phyloP scores from a whole-genome alignment of 1,140 invertebrate genomes.

The Cotesia chilonis region DNA sequence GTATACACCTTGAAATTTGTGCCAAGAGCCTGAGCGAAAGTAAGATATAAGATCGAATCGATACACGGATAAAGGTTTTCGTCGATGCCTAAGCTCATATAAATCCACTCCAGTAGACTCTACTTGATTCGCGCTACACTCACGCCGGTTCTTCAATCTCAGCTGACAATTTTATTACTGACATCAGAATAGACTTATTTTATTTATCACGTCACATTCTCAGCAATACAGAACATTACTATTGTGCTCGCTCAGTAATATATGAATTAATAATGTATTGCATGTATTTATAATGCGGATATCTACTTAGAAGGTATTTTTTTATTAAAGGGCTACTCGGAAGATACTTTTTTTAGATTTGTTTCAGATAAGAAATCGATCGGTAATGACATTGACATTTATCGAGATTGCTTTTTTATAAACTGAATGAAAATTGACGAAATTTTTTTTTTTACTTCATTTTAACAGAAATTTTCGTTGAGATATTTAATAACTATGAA shows the following conservation, averaged over 20 bases:
- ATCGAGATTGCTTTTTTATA: too few species aligned
- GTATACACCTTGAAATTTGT: conserved; percentile 22
- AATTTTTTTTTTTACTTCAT: too few species aligned
- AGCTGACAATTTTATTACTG: conserved; percentile 21
- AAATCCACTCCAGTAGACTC: neutral
- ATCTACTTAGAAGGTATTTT: too few species aligned
- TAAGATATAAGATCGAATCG: conserved; percentile 26
- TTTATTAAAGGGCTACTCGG: neutral
- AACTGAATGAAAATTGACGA: too few species aligned
- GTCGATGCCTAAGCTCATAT: conserved; percentile 9
- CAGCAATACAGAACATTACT: neutral
- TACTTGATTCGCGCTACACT: neutral
- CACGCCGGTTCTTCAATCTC: conserved; percentile 1
- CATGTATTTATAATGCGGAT: neutral
- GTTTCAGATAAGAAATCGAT: too few species aligned
- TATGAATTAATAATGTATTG: neutral
- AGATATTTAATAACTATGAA: too few species aligned
- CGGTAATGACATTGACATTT: too few species aligned
- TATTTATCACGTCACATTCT: conserved; percentile 16
- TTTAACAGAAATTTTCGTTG: too few species aligned
- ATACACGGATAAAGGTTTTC: conserved; percentile 29
- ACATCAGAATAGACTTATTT: neutral
- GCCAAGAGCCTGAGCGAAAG: conserved; percentile 19
- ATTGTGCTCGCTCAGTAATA: neutral
- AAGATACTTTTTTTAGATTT: conserved; percentile 15